Conservation (phyloP, 2,797 vertebrate genomes). For the Megalops cyprinoides region DNA sequence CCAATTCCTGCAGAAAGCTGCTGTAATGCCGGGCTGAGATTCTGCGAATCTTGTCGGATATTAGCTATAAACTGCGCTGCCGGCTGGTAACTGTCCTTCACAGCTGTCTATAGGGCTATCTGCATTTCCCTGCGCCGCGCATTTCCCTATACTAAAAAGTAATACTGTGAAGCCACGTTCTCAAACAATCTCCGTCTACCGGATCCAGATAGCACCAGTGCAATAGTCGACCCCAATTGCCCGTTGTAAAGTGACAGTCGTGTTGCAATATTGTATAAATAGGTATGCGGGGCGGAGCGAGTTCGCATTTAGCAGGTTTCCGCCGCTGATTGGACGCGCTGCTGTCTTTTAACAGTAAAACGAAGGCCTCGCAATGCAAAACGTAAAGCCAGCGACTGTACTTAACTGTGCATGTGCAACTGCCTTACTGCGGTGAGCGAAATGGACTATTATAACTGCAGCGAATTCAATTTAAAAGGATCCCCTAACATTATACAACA, state of each 20-base stretch:
- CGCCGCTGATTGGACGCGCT: constrained; percentile 30
- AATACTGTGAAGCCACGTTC: background rate
- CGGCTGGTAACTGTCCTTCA: background rate
- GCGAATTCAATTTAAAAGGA: background rate
- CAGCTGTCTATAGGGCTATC: background rate
- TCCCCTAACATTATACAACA: background rate
- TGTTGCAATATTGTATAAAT: constrained; percentile 56
- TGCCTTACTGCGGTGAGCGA: no score
- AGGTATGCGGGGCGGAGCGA: constrained; percentile 52
- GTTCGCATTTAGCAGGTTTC: background rate
- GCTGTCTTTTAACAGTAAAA: background rate
- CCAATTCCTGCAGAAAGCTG: background rate
- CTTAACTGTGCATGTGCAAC: background rate
- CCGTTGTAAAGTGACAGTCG: constrained; percentile 45
- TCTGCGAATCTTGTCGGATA: background rate
- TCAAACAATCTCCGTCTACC: background rate
- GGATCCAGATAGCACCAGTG: background rate
- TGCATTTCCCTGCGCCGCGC: background rate
- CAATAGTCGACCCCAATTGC: constrained; percentile 10
- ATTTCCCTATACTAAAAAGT: constrained; percentile 8
- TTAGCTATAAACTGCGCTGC: background rate
- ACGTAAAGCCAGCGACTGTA: background rate
- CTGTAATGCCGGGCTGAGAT: background rate
- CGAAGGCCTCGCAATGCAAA: background rate
- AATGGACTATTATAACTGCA: background rate